Evolutionary conservation across 1,140 invertebrate species (phyloP).

Genomic region (Bilobella aurantiaca): DNA sequence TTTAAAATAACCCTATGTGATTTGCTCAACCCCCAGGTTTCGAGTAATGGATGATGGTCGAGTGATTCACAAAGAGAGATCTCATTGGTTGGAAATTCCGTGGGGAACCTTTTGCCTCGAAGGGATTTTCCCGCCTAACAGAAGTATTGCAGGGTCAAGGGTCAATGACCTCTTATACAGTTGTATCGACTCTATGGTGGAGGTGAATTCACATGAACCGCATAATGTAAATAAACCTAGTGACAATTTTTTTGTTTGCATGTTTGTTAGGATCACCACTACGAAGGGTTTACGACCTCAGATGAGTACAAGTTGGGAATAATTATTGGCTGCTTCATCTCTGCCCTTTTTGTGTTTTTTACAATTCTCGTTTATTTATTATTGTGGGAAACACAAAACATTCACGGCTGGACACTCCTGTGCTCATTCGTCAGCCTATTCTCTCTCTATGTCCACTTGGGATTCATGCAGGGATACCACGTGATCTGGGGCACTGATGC

Average conservation of each 20-base stretch:
- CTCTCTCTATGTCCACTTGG: slow-evolving; percentile 3
- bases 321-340: slow-evolving; percentile 5
- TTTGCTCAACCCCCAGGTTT: too few species aligned
- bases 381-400: slow-evolving; percentile 31
- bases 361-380: slow-evolving; percentile 27
- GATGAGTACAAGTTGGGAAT: background rate
- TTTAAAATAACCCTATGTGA: too few species aligned
- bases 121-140: background rate
- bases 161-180: background rate
- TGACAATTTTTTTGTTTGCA: background rate
- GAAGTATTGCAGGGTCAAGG: background rate
- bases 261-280: background rate
- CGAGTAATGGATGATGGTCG: background rate
- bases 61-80: background rate
- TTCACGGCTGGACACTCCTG: slow-evolving; percentile 22
- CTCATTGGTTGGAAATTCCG: background rate
- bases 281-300: background rate
- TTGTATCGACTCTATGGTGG: background rate
- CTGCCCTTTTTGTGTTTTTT: slow-evolving; percentile 22
- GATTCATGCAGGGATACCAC: slow-evolving; percentile 1
- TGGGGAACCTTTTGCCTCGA: background rate
- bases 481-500: background rate
- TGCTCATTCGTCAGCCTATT: slow-evolving; percentile 3
- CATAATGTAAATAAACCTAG: background rate
- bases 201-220: background rate